A percentile compares a stretch with the other conserved stretches of the same genome.
These are phyloP conservation scores for Steinernema carpocapsae DNA, from an alignment of 2,888 invertebrate genomes.

Conservation along the genomic window DNA sequence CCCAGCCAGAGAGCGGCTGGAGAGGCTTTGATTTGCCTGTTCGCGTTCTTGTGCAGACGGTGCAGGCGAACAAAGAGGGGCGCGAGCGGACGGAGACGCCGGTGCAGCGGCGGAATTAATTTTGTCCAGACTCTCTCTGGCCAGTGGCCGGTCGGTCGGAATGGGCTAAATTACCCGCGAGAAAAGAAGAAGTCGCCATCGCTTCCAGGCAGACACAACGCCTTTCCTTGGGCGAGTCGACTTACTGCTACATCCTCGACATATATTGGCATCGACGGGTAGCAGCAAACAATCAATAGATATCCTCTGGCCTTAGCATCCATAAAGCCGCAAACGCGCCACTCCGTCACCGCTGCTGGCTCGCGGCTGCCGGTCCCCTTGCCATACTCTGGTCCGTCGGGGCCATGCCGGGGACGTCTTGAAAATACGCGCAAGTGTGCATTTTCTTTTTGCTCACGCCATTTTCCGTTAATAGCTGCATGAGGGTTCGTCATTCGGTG, in stretches of 20 bases:
- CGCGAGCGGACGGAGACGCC: no score
- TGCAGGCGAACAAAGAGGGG: no score
- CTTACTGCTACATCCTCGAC: conserved; percentile 33
- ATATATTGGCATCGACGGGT: conserved; percentile 34
- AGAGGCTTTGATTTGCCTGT: no score
- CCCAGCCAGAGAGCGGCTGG: neutral
- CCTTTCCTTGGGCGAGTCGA: conserved; percentile 25
- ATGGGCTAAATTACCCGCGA: conserved; percentile 31
- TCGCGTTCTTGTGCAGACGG: no score
- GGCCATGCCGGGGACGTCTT: conserved; percentile 14
- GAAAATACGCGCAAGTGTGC: conserved; percentile 16
- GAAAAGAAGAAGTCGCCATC: neutral
- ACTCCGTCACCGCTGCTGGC: conserved; percentile 8
- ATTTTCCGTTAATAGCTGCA: conserved; percentile 32
- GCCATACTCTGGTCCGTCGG: conserved; percentile 10
- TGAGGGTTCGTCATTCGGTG: conserved; percentile 18
- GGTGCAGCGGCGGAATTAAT: neutral
- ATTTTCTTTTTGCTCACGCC: conserved; percentile 20
- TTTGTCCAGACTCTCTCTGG: no score
- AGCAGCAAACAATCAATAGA: conserved; percentile 35
- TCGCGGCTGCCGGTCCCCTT: neutral
- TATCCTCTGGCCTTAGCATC: conserved; percentile 34
- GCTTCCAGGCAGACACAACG: conserved; percentile 4
- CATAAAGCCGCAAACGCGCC: conserved; percentile 28
- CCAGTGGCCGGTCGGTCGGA: neutral